Conservation (phyloP, 2,113 vertebrate genomes). For the Protobothrops flavoviridis region DNA sequence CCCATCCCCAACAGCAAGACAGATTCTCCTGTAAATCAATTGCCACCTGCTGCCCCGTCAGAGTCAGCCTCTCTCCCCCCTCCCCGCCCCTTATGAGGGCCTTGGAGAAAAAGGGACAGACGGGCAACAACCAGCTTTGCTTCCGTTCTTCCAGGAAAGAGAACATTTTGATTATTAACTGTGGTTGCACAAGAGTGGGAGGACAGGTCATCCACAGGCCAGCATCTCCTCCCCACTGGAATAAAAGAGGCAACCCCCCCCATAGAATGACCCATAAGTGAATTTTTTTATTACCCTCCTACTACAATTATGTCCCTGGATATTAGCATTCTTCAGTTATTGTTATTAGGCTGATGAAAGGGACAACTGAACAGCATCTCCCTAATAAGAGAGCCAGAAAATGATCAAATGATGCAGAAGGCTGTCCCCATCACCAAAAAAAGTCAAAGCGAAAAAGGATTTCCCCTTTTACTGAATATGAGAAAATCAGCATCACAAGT, state of each 20-base stretch:
- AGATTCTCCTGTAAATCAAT: slow-evolving; percentile 34
- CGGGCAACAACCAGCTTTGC: background rate
- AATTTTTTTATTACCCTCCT: background rate
- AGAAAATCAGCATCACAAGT: background rate
- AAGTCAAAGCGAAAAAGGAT: background rate
- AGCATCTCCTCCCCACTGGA: background rate
- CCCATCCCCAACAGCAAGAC: background rate
- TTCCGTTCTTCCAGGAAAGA: background rate
- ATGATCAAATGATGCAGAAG: background rate
- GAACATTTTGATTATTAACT: background rate
- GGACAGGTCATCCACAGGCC: background rate
- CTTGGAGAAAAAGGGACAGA: slow-evolving; percentile 1
- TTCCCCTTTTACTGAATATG: background rate
- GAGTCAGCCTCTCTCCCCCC: background rate
- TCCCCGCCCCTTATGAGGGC: background rate
- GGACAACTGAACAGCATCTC: slow-evolving; percentile 1
- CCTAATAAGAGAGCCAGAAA: background rate
- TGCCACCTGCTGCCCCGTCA: slow-evolving; percentile 25
- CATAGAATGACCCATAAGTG: background rate
- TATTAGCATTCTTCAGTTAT: background rate
- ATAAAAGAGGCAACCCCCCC: background rate
- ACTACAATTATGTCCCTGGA: background rate
- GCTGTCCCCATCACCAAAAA: background rate
- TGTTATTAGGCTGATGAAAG: background rate
- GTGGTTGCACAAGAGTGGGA: background rate